Base-by-base conservation (phyloP, 2,797 vertebrate genomes). In the Melanotaenia parkinsoni region DNA sequence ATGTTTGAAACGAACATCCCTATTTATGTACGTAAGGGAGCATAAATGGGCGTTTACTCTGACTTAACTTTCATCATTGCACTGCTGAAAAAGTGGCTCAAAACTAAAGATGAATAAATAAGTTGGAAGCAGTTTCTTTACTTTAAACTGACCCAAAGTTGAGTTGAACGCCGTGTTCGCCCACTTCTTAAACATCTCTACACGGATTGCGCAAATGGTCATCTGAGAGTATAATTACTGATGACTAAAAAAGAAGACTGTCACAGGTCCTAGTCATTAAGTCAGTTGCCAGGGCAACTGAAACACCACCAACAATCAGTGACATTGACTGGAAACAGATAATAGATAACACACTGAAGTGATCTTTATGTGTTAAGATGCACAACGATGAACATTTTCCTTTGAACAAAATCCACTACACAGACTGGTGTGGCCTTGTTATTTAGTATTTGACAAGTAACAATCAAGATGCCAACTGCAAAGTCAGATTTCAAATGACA, bases 271-370 rank as follows among this genome's bases (percentile, higher is more conserved):
- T 69, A 72, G 78, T 80, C 86, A 89, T 91, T 90, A 90, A 82
- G 69, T 9, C 7, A 64, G 90, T 92, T 90, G 80, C 89, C 89
- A 70, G 54, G 89, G 88, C 67, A 88, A 91, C 88, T 70, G 66
- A 81, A 87, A 79, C 43, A 79, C 67, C 65, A 63, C 54, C 76
- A 38, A 74, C 63, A 87, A 77, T 86, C 67, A 70, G 74, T 80
- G 79, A 77, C 74, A 85, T 77, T 77, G 77, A 80, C 76, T 50
- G 82, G 70, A 81, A 80, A 72, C 70, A 47, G 62, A 86, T 74
- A 79, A 80, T 78, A 69, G 74, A 66, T 72, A 71, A 80, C 65
- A 73, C 43, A 58, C 14, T 47, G 38, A 50, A 43, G 63, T 73
- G 60, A 67, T 71, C 60, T 75, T 72, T 73, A 59, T 80, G 63